Evolutionary conservation across 2,888 invertebrate species (phyloP).

Genomic region (Sinohyriopsis cumingii): DNA sequence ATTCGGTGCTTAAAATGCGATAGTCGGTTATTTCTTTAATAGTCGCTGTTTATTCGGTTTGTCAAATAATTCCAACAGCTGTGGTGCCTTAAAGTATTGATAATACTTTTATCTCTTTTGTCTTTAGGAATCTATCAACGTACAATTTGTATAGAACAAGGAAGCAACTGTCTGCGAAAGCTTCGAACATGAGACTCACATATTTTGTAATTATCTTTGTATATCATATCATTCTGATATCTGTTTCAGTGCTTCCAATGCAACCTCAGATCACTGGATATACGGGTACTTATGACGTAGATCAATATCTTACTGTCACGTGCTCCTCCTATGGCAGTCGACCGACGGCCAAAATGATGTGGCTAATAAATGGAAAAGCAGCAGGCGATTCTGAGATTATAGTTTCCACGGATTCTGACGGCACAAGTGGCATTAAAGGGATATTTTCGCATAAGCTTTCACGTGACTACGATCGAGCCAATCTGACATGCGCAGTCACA

Average conservation of each 20-base stretch:
- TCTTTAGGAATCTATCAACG: too few relatives aligned
- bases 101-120: too few relatives aligned
- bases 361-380: slow-evolving; percentile 15
- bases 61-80: too few relatives aligned
- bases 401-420: slow-evolving; percentile 19
- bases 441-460: slow-evolving; percentile 13
- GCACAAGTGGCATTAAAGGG: slow-evolving; percentile 22
- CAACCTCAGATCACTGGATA: slow-evolving; percentile 20
- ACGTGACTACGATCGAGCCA: slow-evolving; percentile 24
- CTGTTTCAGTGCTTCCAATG: slow-evolving; percentile 21
- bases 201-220: too few relatives aligned
- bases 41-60: too few relatives aligned
- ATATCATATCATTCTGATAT: too few relatives aligned
- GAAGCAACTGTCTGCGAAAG: too few relatives aligned
- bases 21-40: too few relatives aligned
- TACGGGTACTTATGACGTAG: slow-evolving; percentile 27
- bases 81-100: too few relatives aligned
- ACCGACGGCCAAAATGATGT: slow-evolving; percentile 21
- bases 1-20: too few relatives aligned
- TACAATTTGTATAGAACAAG: too few relatives aligned
- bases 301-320: slow-evolving; percentile 6
- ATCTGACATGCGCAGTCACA: slow-evolving; percentile 30
- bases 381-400: slow-evolving; percentile 22
- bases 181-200: too few relatives aligned
- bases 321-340: slow-evolving; percentile 23